A percentile compares a stretch with the other conserved stretches of the same genome.
Evolutionary conservation across 2,888 invertebrate genomes (phyloP).

Genomic region (Dynastes hyllus): DNA sequence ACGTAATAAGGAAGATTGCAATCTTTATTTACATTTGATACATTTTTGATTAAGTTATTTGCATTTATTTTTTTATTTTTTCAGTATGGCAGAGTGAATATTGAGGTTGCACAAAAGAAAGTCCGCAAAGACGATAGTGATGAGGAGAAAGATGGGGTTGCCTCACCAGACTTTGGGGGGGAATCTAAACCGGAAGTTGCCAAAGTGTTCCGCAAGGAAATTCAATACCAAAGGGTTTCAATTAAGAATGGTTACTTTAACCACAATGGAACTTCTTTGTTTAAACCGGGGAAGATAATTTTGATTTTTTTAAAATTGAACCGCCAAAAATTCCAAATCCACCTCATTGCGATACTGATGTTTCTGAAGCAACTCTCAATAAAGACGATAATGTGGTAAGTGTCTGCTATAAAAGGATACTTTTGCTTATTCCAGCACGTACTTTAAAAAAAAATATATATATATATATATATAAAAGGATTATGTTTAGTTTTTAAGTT

Average conservation of each 20-base stretch:
- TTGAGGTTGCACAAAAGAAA: slow-evolving; percentile 79
- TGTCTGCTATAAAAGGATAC: neutral
- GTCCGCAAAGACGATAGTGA: slow-evolving; percentile 73
- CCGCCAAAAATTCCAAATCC: slow-evolving; percentile 70
- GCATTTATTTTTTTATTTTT: neutral
- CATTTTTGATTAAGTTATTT: no score
- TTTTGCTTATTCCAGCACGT: neutral
- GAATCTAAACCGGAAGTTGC: slow-evolving; percentile 51
- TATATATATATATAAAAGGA: neutral
- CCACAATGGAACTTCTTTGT: slow-evolving; percentile 76
- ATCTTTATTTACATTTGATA: neutral
- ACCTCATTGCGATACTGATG: slow-evolving; percentile 35
- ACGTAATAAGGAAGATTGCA: neutral
- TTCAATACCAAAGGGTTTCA: slow-evolving; percentile 35
- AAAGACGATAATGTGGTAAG: slow-evolving; percentile 64
- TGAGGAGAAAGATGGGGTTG: slow-evolving; percentile 71
- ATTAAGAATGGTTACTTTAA: slow-evolving; percentile 59
- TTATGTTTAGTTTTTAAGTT: no score
- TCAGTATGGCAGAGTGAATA: slow-evolving; percentile 88
- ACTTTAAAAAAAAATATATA: neutral
- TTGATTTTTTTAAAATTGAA: slow-evolving; percentile 81
- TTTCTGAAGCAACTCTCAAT: slow-evolving; percentile 40
- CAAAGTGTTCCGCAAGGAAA: neutral
- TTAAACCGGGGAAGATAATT: slow-evolving; percentile 83
- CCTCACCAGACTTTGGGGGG: slow-evolving; percentile 52